Conservation (phyloP, 2,797 vertebrate genomes). For the Limosa lapponica region DNA sequence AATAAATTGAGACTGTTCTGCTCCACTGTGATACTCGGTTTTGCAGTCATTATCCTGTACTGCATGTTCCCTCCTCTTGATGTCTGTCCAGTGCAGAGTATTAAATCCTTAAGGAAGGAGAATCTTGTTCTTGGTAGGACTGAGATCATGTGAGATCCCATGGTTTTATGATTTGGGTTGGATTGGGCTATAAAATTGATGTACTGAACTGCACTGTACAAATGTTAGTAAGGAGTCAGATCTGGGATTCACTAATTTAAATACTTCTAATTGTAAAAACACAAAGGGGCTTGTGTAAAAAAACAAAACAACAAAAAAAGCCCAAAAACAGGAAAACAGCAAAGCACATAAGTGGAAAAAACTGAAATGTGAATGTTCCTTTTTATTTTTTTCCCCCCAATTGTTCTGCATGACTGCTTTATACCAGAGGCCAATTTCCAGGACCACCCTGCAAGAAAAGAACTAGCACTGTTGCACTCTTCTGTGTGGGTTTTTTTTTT, state of each 20-base stretch:
- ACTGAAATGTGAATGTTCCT: not conserved
- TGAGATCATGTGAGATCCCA: not conserved
- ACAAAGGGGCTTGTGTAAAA: not conserved
- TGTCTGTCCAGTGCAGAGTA: not conserved
- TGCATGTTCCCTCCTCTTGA: not conserved
- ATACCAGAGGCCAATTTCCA: not conserved
- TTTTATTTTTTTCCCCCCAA: fast-evolving
- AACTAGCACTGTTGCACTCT: not conserved
- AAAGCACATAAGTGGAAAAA: not conserved
- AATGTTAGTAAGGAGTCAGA: not conserved
- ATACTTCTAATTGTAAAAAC: not conserved
- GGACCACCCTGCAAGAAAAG: not conserved
- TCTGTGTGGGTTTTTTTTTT: too few relatives aligned
- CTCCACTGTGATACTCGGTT: not conserved
- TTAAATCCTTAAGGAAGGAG: not conserved
- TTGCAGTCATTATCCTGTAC: not conserved
- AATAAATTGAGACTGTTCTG: not conserved
- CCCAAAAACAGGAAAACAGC: too few relatives aligned
- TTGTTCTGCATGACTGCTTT: not conserved
- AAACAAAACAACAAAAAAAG: not conserved
- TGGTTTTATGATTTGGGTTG: not conserved
- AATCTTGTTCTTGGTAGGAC: not conserved
- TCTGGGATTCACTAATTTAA: not conserved
- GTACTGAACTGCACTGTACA: not conserved
- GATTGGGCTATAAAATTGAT: not conserved